These are phyloP conservation scores for Drosophila neocordata DNA, from an alignment of 1,140 invertebrate genomes.

Conservation along the genomic window DNA sequence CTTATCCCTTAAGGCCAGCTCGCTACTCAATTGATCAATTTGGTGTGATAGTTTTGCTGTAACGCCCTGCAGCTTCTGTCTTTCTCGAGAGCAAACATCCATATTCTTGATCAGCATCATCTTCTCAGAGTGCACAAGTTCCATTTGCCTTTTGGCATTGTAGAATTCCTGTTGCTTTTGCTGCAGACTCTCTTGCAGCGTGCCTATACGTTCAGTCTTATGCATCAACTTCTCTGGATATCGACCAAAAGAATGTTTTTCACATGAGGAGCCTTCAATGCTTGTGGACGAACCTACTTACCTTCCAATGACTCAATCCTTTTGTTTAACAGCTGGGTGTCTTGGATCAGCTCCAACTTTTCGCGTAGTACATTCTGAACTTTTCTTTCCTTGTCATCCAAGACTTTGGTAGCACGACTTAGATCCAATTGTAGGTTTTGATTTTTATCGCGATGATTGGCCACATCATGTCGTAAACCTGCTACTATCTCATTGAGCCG, in stretches of 20 bases:
- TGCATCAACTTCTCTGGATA: neutral
- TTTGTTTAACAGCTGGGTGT: constrained; percentile 36
- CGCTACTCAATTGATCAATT: constrained; percentile 47
- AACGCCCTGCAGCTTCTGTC: constrained; percentile 85
- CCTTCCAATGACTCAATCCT: constrained; percentile 55
- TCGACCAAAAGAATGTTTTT: neutral
- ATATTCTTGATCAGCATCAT: constrained; percentile 86
- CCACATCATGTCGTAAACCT: constrained; percentile 30
- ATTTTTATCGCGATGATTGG: constrained; percentile 9
- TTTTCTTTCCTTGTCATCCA: constrained; percentile 25
- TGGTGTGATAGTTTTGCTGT: constrained; percentile 82
- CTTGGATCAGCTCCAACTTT: constrained; percentile 25
- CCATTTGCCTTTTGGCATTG: constrained; percentile 86
- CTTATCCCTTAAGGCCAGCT: constrained; percentile 45
- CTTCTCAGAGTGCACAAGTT: constrained; percentile 85
- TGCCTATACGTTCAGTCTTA: constrained; percentile 82
- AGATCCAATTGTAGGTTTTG: constrained; percentile 23
- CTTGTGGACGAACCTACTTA: neutral
- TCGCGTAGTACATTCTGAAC: constrained; percentile 34
- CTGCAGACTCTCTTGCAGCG: constrained; percentile 85
- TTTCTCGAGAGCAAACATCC: constrained; percentile 85
- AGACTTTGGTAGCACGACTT: neutral
- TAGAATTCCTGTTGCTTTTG: constrained; percentile 85
- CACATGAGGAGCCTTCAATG: too few relatives aligned
- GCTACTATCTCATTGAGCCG: constrained; percentile 25